phyloP scores from a whole-genome alignment of 1,140 invertebrate species.

The Diabrotica undecimpunctata region DNA sequence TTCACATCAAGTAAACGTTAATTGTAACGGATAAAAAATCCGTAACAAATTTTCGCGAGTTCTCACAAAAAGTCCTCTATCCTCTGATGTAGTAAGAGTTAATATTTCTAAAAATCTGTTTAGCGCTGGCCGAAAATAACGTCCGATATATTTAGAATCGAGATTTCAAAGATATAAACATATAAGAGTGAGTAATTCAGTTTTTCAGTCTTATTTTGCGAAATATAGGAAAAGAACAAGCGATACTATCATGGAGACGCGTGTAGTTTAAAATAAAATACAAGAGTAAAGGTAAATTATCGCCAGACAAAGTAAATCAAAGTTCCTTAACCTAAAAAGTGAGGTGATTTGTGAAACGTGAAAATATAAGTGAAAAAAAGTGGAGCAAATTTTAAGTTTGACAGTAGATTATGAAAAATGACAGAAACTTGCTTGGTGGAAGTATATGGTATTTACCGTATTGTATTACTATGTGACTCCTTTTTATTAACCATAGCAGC shows the following conservation, averaged over 20 bases:
- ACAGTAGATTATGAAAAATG: no score
- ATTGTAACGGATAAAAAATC: background rate
- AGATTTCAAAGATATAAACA: conserved; percentile 32
- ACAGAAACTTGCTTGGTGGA: no score
- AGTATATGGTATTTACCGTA: no score
- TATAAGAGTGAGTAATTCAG: conserved; percentile 13
- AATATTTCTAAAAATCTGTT: background rate
- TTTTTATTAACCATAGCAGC: no score
- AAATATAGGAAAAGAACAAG: background rate
- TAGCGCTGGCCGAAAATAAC: conserved; percentile 23
- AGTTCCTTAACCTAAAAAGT: no score
- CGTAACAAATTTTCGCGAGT: background rate
- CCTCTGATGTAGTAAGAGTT: background rate
- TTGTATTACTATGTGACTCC: no score
- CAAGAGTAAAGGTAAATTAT: no score
- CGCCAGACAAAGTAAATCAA: no score
- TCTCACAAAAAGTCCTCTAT: background rate
- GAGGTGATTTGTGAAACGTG: no score
- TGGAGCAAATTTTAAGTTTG: background rate
- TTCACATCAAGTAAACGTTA: background rate
- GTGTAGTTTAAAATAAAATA: background rate
- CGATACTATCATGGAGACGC: background rate
- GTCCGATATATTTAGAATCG: conserved; percentile 28
- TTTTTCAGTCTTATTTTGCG: conserved; percentile 13
- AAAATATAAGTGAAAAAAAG: background rate